Evolutionary conservation across 2,113 vertebrate genomes (phyloP).

Genomic region (Trogon melanurus): DNA sequence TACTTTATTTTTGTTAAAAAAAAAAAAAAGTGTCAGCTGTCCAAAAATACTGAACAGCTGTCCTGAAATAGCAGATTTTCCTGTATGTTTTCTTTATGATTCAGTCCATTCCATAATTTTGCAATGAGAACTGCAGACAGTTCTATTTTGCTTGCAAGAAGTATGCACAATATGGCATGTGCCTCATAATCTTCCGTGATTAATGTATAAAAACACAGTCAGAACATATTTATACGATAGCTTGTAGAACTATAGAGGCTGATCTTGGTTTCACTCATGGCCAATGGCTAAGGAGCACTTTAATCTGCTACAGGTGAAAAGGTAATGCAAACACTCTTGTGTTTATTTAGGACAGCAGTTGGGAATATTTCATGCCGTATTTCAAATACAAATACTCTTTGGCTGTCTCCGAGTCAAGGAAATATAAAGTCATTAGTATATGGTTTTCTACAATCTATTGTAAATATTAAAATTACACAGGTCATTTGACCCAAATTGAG

Average conservation of each 20-base stretch:
- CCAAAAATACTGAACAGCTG: conserved; percentile 52
- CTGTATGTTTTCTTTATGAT: conserved; percentile 34
- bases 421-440: conserved; percentile 70
- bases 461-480: conserved; percentile 81
- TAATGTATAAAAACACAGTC: conserved; percentile 57
- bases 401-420: conserved; percentile 34
- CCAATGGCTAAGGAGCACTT: conserved; percentile 52
- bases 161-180: conserved; percentile 35
- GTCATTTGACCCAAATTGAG: conserved; percentile 79
- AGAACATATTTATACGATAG: conserved; percentile 42
- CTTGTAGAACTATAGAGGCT: conserved; percentile 29
- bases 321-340: conserved; percentile 51
- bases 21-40: background rate
- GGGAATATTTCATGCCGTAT: conserved; percentile 64
- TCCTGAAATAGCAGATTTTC: conserved; percentile 54
- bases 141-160: conserved; percentile 54
- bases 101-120: conserved; percentile 49
- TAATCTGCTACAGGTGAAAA: conserved; percentile 69
- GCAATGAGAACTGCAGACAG: conserved; percentile 28
- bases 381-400: conserved; percentile 65
- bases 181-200: conserved; percentile 54
- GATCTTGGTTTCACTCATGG: conserved; percentile 47
- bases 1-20: background rate
- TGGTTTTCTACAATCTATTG: conserved; percentile 73
- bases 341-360: conserved; percentile 63